These are phyloP conservation scores for Amblyornis subalaris DNA, from an alignment of 2,113 vertebrate genomes.

Conservation along the genomic window DNA sequence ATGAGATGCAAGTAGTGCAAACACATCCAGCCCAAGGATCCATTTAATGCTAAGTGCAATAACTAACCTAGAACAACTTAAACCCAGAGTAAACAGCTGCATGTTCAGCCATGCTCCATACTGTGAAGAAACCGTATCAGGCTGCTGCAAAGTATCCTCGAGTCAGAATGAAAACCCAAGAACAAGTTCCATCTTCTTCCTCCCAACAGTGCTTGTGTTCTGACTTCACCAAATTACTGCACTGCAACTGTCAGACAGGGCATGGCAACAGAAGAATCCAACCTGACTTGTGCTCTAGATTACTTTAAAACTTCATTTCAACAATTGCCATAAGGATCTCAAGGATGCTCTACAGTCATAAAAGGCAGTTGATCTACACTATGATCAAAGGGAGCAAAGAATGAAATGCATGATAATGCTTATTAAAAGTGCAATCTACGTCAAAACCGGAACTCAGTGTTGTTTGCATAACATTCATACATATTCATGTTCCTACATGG, in stretches of 20 bases:
- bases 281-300: not conserved
- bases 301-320: not conserved
- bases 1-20: not conserved
- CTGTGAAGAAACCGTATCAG: not conserved
- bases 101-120: too few relatives aligned
- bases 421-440: not conserved
- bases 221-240: not conserved
- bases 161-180: not conserved
- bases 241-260: not conserved
- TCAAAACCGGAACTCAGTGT: not conserved
- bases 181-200: not conserved
- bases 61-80: not conserved
- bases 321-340: fast-evolving
- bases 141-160: not conserved
- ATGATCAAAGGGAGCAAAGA: not conserved
- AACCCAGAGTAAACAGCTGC: not conserved
- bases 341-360: not conserved
- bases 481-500: not conserved
- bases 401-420: not conserved
- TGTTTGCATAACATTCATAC: not conserved
- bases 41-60: not conserved
- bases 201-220: not conserved
- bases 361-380: not conserved
- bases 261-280: not conserved
- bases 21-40: not conserved